Evolutionary conservation across 2,113 vertebrate species (phyloP).

Genomic region (Xerus inauris): DNA sequence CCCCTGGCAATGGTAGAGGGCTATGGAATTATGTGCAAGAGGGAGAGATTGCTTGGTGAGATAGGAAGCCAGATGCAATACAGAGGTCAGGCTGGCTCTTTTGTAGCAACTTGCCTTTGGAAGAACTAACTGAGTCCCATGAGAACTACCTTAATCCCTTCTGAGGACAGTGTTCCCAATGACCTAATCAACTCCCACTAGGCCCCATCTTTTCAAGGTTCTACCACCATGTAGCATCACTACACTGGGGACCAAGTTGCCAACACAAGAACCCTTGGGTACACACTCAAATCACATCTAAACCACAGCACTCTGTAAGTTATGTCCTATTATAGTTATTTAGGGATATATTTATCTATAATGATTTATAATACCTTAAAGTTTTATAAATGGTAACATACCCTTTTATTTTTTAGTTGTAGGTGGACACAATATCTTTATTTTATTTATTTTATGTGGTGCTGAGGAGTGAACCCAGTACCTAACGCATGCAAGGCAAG

Average conservation of each 20-base stretch:
- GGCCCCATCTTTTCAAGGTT: background rate
- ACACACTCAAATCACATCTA: background rate
- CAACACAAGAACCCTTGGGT: background rate
- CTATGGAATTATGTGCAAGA: background rate
- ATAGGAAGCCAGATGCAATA: background rate
- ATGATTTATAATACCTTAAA: background rate
- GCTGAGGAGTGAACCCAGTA: no score
- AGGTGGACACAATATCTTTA: no score
- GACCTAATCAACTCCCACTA: background rate
- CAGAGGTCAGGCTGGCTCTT: background rate
- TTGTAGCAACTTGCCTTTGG: background rate
- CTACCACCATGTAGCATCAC: background rate
- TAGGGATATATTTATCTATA: slow-evolving; percentile 4
- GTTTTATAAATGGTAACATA: slow-evolving; percentile 26
- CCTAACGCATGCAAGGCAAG: no score
- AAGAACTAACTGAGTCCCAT: background rate
- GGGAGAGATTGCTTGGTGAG: background rate
- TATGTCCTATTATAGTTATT: slow-evolving; percentile 1
- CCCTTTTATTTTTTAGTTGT: no score
- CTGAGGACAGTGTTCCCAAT: background rate
- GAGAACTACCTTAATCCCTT: background rate
- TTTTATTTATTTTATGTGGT: no score
- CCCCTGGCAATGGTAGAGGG: background rate
- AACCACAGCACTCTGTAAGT: background rate
- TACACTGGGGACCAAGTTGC: background rate